Base-by-base conservation (phyloP, 2,888 invertebrate genomes). In the Drosophila paranaensis region DNA sequence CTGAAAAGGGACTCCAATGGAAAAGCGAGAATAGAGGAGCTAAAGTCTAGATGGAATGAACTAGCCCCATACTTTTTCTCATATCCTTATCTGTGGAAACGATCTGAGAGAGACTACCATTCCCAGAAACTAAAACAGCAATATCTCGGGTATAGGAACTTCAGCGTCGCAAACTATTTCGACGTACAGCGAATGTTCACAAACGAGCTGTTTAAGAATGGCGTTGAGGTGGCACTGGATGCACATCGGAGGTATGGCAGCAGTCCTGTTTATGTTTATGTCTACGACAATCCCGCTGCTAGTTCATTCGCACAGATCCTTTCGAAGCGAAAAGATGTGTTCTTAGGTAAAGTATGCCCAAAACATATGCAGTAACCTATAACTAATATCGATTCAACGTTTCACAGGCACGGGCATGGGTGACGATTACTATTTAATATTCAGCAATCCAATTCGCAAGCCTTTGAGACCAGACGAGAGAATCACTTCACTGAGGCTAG, bases 271-370 rank as follows among this genome's bases (percentile, higher is more conserved):
- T 57, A 57, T 13, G 46, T 45, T 2, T 46, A 46, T 37, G n/a
- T 57, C 37, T 57, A 57, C 27, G 57, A 57, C 45, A 57, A 57
- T 4, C 57, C 57, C 2, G 45, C 45, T 1, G 13, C 13, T 5
- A 25, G 16, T 0, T 46, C 57, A 3, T 9, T 46, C 8, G 13
- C 46, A 3, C 57, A 37, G 25, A 0, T 46, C 5, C 45, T 57
- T 4, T 92, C 95, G 1, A 81, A 91, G 0, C 94, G 94, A 10
- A 92, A 91, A 0, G 93, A 94, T 14, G 77, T 82, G 3, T 39
- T 80, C 3, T 81, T 91, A 95, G 96, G 96, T 82, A 94, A 94
- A 94, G 14, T 11, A 35, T 2, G 20, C 20, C 20, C 20, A 20
- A 20, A 20, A 20, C 10, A 30, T 6, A 10, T 14, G 3, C 14